A percentile compares a stretch with the other conserved stretches of the same genome.
These are phyloP conservation scores for Trachythela sp. DNA, from an alignment of 64 coral and sea anemone genomes.

Conservation along the genomic window DNA sequence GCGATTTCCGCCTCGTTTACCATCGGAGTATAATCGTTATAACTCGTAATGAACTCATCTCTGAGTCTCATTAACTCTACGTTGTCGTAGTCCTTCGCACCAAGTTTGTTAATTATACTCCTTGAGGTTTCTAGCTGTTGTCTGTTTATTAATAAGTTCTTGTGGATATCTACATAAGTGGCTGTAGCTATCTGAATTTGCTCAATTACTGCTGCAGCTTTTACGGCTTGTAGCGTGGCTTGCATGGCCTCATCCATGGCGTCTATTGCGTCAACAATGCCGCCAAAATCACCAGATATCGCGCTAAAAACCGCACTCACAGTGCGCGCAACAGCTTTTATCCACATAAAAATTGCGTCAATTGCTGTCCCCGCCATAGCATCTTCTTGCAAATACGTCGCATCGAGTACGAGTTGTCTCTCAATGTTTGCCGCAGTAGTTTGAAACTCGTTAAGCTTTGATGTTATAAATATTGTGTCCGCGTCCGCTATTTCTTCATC, in stretches of 20 bases:
- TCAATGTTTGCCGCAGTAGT: not conserved
- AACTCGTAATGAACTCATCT: constrained; percentile 23
- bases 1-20: constrained; percentile 35
- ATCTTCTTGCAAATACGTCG: constrained; percentile 20
- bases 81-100: not conserved
- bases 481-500: constrained; percentile 32
- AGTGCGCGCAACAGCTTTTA: constrained; percentile 33
- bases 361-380: constrained; percentile 6
- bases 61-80: constrained; percentile 27
- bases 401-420: constrained; percentile 26
- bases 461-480: constrained; percentile 43
- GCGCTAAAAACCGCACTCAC: not conserved
- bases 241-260: constrained; percentile 6
- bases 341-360: constrained; percentile 43
- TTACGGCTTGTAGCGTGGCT: constrained; percentile 29
- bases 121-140: constrained; percentile 37
- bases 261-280: constrained; percentile 25
- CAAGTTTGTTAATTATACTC: constrained; percentile 35
- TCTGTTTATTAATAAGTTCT: constrained; percentile 11
- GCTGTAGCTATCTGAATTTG: constrained; percentile 22
- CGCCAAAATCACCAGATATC: constrained; percentile 34
- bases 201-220: not conserved
- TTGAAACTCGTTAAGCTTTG: constrained; percentile 17
- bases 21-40: constrained; percentile 43
- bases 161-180: not conserved